Evolutionary conservation across 23 tunicate species (phyloP).

Genomic region (Phallusia fumigata): DNA sequence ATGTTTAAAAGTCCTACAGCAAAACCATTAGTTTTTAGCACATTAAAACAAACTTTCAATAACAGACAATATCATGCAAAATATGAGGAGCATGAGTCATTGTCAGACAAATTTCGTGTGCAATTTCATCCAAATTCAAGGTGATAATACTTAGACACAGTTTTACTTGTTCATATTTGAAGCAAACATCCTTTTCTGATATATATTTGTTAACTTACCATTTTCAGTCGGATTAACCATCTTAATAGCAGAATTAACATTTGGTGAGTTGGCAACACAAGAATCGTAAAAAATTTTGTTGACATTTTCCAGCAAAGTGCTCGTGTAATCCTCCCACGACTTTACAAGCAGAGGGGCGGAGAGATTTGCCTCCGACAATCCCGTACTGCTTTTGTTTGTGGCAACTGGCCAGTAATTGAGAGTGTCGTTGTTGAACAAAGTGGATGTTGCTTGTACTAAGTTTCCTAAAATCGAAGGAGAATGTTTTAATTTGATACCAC

Average conservation of each 20-base stretch:
- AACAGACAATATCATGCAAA: no score
- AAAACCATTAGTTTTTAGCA: no score
- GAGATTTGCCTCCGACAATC: not conserved
- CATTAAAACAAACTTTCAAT: no score
- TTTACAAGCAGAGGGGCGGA: conserved; percentile 32
- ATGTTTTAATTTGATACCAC: not conserved
- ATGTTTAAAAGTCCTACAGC: no score
- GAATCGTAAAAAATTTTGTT: conserved; percentile 27
- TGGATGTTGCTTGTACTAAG: conserved; percentile 55
- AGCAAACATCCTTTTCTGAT: no score
- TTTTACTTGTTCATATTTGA: no score
- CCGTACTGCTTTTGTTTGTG: not conserved
- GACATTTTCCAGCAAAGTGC: conserved; percentile 47
- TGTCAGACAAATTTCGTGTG: no score
- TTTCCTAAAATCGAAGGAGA: conserved; percentile 29
- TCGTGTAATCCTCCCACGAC: conserved; percentile 59
- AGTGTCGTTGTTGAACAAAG: conserved; percentile 30
- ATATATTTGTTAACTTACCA: not conserved
- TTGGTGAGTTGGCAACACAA: conserved; percentile 17
- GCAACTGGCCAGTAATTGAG: conserved; percentile 23
- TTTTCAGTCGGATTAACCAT: conserved; percentile 2
- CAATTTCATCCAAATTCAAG: no score
- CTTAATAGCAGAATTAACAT: conserved; percentile 25
- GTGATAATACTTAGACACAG: no score
- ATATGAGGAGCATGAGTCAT: no score